phyloP scores from a whole-genome alignment of 2,888 invertebrate genomes.

The Thereva unica region DNA sequence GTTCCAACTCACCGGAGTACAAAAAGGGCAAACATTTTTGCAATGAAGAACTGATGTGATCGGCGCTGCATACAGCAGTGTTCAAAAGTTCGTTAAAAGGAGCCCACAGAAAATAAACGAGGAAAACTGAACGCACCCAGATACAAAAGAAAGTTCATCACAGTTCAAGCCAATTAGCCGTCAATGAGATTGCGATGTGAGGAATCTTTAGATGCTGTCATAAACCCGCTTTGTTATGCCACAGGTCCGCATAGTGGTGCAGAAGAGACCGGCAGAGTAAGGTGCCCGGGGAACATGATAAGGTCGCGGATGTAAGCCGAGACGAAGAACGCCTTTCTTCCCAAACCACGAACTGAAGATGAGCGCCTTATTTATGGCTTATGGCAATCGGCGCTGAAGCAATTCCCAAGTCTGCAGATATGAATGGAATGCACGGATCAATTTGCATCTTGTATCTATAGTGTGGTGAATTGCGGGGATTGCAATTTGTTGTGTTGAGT shows the following conservation, averaged over 20 bases:
- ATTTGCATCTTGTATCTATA: too few relatives aligned
- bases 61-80: neutral
- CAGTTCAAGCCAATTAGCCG: conserved; percentile 19
- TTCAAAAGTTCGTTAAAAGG: too few relatives aligned
- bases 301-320: too few relatives aligned
- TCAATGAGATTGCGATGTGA: conserved; percentile 18
- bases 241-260: neutral
- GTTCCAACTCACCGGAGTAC: neutral
- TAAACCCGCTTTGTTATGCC: conserved; percentile 4
- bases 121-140: neutral
- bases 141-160: conserved; percentile 14
- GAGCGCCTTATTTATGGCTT: too few relatives aligned
- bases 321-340: too few relatives aligned
- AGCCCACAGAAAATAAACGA: neutral
- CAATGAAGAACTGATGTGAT: neutral
- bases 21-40: neutral
- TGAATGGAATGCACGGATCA: too few relatives aligned
- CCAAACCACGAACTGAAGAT: too few relatives aligned
- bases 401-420: too few relatives aligned
- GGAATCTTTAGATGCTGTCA: conserved; percentile 16
- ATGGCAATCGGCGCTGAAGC: too few relatives aligned
- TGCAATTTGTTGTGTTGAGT: too few relatives aligned
- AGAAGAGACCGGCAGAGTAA: too few relatives aligned
- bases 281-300: neutral
- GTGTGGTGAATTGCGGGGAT: too few relatives aligned